These are phyloP conservation scores for Labeo rohita DNA, from an alignment of 2,113 vertebrate species.

Conservation along the genomic window DNA sequence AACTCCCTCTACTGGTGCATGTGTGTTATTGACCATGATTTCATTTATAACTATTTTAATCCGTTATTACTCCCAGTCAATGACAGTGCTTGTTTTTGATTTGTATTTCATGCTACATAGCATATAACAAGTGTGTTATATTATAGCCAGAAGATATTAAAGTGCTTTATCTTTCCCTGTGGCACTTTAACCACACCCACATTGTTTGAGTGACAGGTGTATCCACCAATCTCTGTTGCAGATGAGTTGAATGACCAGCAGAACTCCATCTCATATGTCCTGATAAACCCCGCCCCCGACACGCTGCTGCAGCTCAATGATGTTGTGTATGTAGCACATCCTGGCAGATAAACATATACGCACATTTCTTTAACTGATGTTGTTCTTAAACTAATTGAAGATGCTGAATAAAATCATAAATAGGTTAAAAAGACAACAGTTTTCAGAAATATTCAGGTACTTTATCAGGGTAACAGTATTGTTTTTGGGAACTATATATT, in stretches of 20 bases:
- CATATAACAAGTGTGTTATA: background rate
- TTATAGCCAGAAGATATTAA: background rate
- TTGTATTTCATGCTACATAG: background rate
- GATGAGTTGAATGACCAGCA: slow-evolving; percentile 97
- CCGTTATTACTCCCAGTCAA: background rate
- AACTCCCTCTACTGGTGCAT: slow-evolving; percentile 29
- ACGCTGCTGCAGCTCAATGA: slow-evolving; percentile 93
- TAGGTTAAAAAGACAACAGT: background rate
- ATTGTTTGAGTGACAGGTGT: background rate
- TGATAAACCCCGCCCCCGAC: slow-evolving; percentile 94
- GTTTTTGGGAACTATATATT: background rate
- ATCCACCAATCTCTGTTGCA: slow-evolving; percentile 66
- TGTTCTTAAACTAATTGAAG: background rate
- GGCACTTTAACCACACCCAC: background rate
- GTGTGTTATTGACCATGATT: too few relatives aligned
- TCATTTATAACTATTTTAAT: background rate
- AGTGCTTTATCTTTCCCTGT: background rate
- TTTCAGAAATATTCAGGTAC: background rate
- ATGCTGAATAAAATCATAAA: background rate
- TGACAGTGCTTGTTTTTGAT: background rate
- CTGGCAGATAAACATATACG: background rate
- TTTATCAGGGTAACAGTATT: background rate
- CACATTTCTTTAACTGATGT: background rate
- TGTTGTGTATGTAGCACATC: slow-evolving; percentile 84
- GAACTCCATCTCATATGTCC: slow-evolving; percentile 92